Evolutionary conservation across 2,888 invertebrate species (phyloP), one percentile per base, ranked within the genome.

Genomic region (Erpobdella octoculata): DNA sequence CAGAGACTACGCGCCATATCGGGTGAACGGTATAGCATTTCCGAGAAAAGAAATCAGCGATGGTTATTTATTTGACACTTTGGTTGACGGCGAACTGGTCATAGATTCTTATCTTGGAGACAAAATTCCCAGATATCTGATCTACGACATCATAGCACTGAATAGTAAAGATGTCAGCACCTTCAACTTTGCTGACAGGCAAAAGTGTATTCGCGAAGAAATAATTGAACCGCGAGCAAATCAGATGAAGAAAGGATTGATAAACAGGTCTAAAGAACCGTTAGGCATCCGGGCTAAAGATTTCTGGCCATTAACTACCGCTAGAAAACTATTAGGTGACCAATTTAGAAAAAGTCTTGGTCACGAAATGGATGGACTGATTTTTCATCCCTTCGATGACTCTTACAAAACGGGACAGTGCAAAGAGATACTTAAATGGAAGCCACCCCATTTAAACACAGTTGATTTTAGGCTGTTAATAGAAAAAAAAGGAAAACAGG

Each of bases 331-430:
- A 64, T 77, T 71, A 86, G 88, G 90, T 18, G 91, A 91, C 61
- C 91, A 92, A 80, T 97, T 98, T 84, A 88, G 90, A 0, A 88
- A 88, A 76, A 88, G n/a, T n/a, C n/a, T n/a, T n/a, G n/a, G n/a
- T n/a, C 98, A 99, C 81, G 95, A 97, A 82, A 95, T 96, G 0
- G 98, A 99, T 81, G 98, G 98, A 25, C 87, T 98, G 18, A 93
- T 99, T 79, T 99, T 97, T 82, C 98, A 99, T 81, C 98, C 98
- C 0, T 87, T 90, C 0, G 76, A 77, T 31, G 91, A 90, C 82
- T 91, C 91, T 0, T 98, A 98, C 81, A 85, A 86, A 18, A 85
- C 91, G 8, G 98, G 98, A 0, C 86, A 88, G 6, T 93, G 92
- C 79, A 85, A 87, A 46, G 88, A 89, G 62, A 92, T 96, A 1